Conservation (phyloP, 2,113 vertebrate species). For the Phainopepla nitens region DNA sequence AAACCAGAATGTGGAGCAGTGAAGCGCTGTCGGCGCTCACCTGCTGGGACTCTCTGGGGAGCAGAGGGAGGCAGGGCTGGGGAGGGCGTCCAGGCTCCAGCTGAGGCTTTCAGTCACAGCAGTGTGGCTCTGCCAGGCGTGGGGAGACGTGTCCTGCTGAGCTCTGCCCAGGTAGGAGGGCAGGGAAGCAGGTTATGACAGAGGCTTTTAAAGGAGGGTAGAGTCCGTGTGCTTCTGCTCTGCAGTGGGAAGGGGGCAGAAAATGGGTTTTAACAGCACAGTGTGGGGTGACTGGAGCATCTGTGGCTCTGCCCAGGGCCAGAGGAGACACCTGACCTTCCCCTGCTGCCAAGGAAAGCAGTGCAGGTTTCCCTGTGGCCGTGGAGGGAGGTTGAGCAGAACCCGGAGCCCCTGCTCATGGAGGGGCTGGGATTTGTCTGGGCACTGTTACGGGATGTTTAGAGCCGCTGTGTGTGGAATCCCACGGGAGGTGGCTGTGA, state of each 20-base stretch:
- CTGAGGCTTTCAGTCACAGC: background rate
- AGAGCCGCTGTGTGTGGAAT: background rate
- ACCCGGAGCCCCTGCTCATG: background rate
- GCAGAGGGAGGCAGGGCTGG: background rate
- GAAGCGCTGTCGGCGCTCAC: background rate
- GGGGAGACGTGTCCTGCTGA: background rate
- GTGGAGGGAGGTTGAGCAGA: background rate
- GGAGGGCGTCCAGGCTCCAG: rapidly evolving
- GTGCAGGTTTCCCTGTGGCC: background rate
- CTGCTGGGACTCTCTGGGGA: background rate
- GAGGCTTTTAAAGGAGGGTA: background rate
- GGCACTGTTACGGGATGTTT: rapidly evolving
- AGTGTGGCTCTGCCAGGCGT: background rate
- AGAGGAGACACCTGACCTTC: background rate
- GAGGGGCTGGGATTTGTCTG: background rate
- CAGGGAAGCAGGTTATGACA: background rate
- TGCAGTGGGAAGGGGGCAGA: background rate
- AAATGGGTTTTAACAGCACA: background rate
- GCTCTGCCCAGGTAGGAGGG: background rate
- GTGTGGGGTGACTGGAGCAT: background rate
- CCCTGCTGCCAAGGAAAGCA: background rate
- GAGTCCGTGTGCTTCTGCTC: rapidly evolving
- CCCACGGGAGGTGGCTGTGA: background rate
- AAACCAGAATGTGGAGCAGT: conserved; percentile 5
- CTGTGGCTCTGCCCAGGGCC: background rate